These are phyloP conservation scores for Gari tellinella DNA, from an alignment of 2,888 invertebrate genomes.

Conservation along the genomic window DNA sequence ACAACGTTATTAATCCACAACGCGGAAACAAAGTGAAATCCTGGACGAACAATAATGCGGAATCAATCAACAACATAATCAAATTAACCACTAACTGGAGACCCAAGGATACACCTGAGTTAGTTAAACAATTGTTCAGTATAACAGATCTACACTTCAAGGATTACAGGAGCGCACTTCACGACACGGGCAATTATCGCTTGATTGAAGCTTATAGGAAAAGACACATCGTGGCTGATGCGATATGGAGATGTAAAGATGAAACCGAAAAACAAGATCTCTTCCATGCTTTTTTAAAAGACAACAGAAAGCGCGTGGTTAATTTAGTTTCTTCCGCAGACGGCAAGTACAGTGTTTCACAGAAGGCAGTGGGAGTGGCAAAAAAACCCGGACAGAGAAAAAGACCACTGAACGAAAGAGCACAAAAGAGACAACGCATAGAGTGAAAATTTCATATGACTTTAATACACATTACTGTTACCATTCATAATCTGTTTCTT, in stretches of 20 bases:
- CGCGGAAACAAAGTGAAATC: constrained; percentile 1
- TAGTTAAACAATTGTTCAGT: constrained; percentile 22
- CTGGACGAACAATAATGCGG: constrained; percentile 41
- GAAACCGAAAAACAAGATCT: neutral
- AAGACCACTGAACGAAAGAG: too few species aligned
- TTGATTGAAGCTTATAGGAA: neutral
- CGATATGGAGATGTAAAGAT: constrained; percentile 9
- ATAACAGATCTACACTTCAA: constrained; percentile 31
- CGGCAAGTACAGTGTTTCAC: too few species aligned
- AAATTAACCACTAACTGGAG: constrained; percentile 37
- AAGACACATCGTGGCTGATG: neutral
- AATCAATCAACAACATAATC: constrained; percentile 31
- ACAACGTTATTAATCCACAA: too few species aligned
- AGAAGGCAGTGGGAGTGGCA: too few species aligned
- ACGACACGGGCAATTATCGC: too few species aligned
- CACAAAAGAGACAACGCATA: too few species aligned
- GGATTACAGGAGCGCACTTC: constrained; percentile 34
- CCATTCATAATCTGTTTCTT: too few species aligned
- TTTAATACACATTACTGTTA: too few species aligned
- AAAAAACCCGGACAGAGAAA: too few species aligned
- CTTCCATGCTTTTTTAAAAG: constrained; percentile 3
- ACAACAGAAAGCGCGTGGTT: neutral
- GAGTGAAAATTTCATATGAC: too few species aligned
- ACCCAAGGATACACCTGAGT: constrained; percentile 17
- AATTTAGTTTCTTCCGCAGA: too few species aligned